phyloP scores from a whole-genome alignment of 2,113 vertebrate species.

The Lethenteron reissneri region DNA sequence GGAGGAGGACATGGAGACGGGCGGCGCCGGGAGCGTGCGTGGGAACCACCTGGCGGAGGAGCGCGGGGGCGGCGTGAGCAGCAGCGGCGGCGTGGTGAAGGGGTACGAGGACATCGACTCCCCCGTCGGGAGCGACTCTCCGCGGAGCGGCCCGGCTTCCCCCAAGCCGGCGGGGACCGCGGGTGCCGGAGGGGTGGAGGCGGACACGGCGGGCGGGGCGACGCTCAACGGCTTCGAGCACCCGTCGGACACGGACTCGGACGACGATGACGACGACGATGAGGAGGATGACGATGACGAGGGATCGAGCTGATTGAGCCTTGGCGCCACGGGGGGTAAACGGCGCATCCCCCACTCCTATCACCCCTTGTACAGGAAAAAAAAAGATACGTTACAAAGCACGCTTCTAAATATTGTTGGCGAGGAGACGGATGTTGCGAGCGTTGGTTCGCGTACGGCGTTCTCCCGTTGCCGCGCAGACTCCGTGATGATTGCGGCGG shows the following conservation, averaged over 20 bases:
- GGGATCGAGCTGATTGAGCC: no score
- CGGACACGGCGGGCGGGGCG: neutral
- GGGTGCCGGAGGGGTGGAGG: neutral
- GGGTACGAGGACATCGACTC: conserved; percentile 1
- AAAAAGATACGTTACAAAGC: no score
- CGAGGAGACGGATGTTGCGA: no score
- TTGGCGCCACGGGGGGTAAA: no score
- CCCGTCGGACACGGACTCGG: neutral
- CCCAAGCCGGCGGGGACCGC: neutral
- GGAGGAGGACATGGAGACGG: neutral
- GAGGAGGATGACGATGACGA: neutral
- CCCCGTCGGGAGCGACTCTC: neutral
- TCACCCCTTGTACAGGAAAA: no score
- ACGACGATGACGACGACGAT: neutral
- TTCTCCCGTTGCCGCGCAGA: no score
- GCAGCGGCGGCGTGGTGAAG: neutral
- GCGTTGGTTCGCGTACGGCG: no score
- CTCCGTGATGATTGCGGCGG: no score
- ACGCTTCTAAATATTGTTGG: no score
- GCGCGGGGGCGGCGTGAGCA: neutral
- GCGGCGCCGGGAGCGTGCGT: neutral
- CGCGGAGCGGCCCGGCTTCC: no score
- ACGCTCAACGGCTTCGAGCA: neutral
- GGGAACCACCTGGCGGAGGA: neutral
- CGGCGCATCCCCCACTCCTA: no score